Conservation (phyloP, 2,113 vertebrate genomes). For the Tupaia chinensis region DNA sequence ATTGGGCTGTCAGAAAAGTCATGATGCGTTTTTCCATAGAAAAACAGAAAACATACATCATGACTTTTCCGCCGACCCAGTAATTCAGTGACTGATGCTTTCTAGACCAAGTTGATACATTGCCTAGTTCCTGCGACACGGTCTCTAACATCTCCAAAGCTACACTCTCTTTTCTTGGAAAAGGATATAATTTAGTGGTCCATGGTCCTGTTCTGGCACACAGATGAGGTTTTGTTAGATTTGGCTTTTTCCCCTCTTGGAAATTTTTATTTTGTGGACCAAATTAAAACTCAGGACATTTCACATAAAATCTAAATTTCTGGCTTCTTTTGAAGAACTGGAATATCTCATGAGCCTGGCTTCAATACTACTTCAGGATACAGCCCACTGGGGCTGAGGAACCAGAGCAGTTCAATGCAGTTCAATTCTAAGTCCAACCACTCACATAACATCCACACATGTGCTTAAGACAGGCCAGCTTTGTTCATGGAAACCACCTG, state of each 20-base stretch:
- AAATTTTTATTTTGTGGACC: background rate
- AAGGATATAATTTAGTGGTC: background rate
- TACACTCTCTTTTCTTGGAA: background rate
- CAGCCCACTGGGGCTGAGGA: background rate
- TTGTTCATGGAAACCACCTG: background rate
- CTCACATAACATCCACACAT: background rate
- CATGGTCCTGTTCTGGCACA: background rate
- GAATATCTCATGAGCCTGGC: background rate
- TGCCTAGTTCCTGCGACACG: background rate
- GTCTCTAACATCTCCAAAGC: background rate
- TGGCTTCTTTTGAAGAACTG: conserved; percentile 46
- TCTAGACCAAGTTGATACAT: background rate
- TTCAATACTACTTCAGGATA: background rate
- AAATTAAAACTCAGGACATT: conserved; percentile 43
- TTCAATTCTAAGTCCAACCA: background rate
- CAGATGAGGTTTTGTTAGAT: background rate
- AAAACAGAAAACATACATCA: no score
- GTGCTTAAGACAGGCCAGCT: background rate
- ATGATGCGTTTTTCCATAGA: no score
- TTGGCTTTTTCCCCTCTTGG: background rate
- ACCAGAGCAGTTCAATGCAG: background rate
- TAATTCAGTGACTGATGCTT: background rate
- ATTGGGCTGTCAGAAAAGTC: no score
- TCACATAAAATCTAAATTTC: conserved; percentile 31
- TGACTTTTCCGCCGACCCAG: no score